Base-by-base conservation (phyloP, 2,113 vertebrate genomes). In the Dinomys branickii region DNA sequence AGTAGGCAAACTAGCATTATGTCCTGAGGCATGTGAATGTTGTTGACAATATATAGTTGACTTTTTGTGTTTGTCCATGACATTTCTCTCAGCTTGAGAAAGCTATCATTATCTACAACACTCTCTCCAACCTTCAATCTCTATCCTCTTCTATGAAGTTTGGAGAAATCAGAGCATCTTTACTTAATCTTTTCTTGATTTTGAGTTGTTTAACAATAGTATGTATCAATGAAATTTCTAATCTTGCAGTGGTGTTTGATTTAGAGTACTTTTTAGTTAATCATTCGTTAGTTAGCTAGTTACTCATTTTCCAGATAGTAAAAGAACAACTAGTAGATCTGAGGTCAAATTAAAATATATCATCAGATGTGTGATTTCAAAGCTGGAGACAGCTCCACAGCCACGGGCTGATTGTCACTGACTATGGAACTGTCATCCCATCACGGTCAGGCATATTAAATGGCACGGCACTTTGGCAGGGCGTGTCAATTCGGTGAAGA, bases 381-480 rank as follows among this genome's bases (percentile, higher is more conserved):
- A 92, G 81, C 63, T 33, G 33, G 41, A 58, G 93, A 90, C 91
- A 89, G 96, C 58, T 86, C 65, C 20, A 54, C 93, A 71, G 94
- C 84, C 52, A 35, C 6, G 61, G 38, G 63, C 35, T 94, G 87
- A 80, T 84, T 95, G 95, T 97, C 97, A 81, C 56, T n/a, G 77
- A 78, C 90, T 83, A n/a, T 50, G 82, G 86, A 83, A 93, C 93
- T 97, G 97, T 95, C 97, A 97, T 78, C 81, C 61, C 44, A 12
- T 95, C 97, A 94, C 75, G 85, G 82, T 85, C 84, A 92, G 95
- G 92, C 94, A 88, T 94, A 94, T 73, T 95, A 96, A 97, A 88
- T 86, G 93, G 91, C 95, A 80, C 0, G 85, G 93, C 97, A 92
- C 65, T 61, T 90, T 75, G 90, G 82, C 56, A 90, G 85, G 88